Conservation (phyloP, 2,797 vertebrate species). For the Pterois miles region DNA sequence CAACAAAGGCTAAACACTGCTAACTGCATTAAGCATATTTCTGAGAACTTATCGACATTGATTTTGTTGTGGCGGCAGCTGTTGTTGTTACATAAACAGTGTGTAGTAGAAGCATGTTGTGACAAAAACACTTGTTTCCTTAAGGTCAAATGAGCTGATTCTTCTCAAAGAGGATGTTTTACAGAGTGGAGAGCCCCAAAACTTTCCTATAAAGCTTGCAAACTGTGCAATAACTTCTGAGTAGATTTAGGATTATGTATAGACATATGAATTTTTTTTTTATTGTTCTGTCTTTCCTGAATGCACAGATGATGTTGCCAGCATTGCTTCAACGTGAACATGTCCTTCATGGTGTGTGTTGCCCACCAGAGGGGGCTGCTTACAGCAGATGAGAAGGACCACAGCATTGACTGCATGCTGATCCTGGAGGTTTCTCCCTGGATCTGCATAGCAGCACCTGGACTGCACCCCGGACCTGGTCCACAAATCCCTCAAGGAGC, state of each 20-base stretch:
- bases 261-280: neutral
- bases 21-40: neutral
- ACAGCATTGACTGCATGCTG: constrained; percentile 80
- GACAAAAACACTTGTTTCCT: constrained; percentile 1
- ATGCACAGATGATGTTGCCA: constrained; percentile 76
- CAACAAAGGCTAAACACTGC: neutral
- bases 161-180: neutral
- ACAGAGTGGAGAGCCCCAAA: neutral
- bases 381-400: constrained; percentile 53
- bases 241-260: neutral
- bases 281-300: neutral
- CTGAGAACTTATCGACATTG: neutral
- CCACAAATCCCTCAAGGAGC: constrained; percentile 73
- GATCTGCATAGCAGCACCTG: constrained; percentile 76
- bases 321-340: constrained; percentile 82
- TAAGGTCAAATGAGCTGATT: neutral
- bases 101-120: neutral
- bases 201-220: neutral
- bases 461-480: constrained; percentile 79
- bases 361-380: constrained; percentile 74
- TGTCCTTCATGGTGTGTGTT: constrained; percentile 84
- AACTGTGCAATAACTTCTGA: neutral
- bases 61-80: neutral
- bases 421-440: constrained; percentile 60
- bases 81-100: neutral